Percentiles rank a stretch among this genome's conserved stretches.
Evolutionary conservation across 2,888 invertebrate genomes (phyloP).

Genomic region (Acholoe squamosa): DNA sequence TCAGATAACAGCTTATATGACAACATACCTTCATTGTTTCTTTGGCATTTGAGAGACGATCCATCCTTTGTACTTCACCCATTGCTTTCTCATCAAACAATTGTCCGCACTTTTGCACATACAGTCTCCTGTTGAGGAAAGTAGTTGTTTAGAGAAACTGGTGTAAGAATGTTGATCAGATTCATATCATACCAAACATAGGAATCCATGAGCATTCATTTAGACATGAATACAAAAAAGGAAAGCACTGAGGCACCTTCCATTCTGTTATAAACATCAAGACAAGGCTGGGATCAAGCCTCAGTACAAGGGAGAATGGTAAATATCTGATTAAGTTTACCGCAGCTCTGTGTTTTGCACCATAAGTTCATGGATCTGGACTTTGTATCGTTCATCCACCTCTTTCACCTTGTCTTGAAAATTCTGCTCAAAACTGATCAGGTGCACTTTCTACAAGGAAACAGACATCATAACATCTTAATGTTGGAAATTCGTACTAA

Average conservation of each 20-base stretch:
- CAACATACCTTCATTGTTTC: constrained; percentile 78
- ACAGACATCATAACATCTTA: not conserved
- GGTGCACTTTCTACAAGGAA: constrained; percentile 76
- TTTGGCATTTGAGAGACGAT: constrained; percentile 77
- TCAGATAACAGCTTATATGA: too few species aligned
- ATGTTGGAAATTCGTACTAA: too few species aligned
- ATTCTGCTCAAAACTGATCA: constrained; percentile 79
- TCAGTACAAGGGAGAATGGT: too few species aligned
- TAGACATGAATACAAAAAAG: too few species aligned
- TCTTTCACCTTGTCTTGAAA: constrained; percentile 80
- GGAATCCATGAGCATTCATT: too few species aligned
- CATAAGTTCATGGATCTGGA: constrained; percentile 79
- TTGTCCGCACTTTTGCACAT: constrained; percentile 81
- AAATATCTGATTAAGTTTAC: too few species aligned
- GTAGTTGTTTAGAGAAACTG: too few species aligned
- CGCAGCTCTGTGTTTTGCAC: constrained; percentile 80
- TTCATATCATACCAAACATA: too few species aligned
- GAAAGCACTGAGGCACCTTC: too few species aligned
- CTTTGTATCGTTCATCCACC: constrained; percentile 80
- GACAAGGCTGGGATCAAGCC: too few species aligned
- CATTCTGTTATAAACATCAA: too few species aligned
- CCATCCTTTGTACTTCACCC: constrained; percentile 73
- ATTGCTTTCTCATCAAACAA: constrained; percentile 78
- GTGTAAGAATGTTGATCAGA: too few species aligned
- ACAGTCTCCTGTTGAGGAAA: constrained; percentile 74